phyloP scores from a whole-genome alignment of 2,113 vertebrate species.

The Eleginops maclovinus region DNA sequence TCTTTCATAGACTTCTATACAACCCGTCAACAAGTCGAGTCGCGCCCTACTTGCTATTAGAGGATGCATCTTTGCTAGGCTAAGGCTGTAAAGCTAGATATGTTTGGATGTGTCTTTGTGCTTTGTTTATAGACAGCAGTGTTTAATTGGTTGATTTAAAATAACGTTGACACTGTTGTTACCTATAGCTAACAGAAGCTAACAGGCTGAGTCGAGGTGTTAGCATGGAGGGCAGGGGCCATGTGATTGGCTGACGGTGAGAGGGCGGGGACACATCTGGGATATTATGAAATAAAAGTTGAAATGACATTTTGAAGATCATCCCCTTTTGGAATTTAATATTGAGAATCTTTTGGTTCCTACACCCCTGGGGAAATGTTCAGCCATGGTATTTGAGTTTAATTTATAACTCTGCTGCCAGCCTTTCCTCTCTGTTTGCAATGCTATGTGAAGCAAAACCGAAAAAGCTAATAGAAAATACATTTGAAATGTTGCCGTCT shows the following conservation, averaged over 20 bases:
- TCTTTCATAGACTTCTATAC: too few relatives aligned
- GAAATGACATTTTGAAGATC: background rate
- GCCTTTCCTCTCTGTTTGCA: background rate
- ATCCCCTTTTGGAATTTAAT: background rate
- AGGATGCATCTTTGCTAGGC: background rate
- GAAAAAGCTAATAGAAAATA: background rate
- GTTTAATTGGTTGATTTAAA: background rate
- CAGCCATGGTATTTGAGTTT: background rate
- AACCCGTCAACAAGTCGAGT: too few relatives aligned
- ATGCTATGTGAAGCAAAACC: background rate
- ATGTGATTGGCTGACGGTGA: background rate
- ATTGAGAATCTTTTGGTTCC: background rate
- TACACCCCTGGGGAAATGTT: background rate
- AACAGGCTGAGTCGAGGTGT: too few relatives aligned
- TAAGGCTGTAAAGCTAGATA: background rate
- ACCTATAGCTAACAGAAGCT: background rate
- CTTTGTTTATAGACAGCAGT: background rate
- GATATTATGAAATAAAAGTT: background rate
- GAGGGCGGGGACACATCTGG: background rate
- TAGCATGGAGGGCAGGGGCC: background rate
- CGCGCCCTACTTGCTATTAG: too few relatives aligned
- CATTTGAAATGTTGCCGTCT: background rate
- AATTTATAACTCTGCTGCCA: background rate
- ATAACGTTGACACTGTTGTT: background rate
- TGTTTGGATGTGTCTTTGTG: background rate